Base-by-base conservation (phyloP, 2,888 invertebrate genomes). In the Augiades crinisus region DNA sequence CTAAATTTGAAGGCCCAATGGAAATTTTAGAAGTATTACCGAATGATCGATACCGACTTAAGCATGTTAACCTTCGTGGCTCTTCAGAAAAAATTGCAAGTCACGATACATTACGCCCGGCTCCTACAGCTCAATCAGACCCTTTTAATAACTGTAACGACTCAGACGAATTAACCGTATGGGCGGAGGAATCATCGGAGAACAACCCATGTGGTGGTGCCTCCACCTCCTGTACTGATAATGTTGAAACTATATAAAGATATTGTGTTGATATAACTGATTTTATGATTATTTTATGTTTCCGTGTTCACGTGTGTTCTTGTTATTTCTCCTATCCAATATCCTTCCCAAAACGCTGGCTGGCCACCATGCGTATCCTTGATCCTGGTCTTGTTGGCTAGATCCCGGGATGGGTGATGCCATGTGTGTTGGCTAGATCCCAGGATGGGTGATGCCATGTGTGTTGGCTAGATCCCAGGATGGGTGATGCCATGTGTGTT, bases 281-380 rank as follows among this genome's bases (percentile, higher is more conserved):
- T 24, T 24, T 24, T 2, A n/a, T 24, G 24, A 24, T 24, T 24
- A 24, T 24, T 24, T 24, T 24, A n/a, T 24, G n/a, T 24, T 2
- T 24, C 2, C n/a, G 8, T 6, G n/a, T n/a, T 8, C n/a, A n/a
- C n/a, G n/a, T 24, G 8, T n/a, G 8, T 8, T 24, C 2, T 24
- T 24, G 24, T 24, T 24, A n/a, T n/a, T n/a, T 2, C 8, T n/a
- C 24, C 22, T 24, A 21, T 37, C 37, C 37, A 12, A 21, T 6
- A 2, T 33, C 30, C 47, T 34, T 50, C 38, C 53, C 16, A 6
- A 12, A 21, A 22, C 40, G 51, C 47, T 52, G 52, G 56, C 37
- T 57, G 56, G 54, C 47, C 56, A 57, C 54, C 47, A 50, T 33
- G 53, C 46, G 45, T 53, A 10, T 49, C 47, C 55, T 47, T 46